These are phyloP conservation scores for Tiliacea citrago DNA, from an alignment of 2,888 invertebrate genomes.

Conservation along the genomic window DNA sequence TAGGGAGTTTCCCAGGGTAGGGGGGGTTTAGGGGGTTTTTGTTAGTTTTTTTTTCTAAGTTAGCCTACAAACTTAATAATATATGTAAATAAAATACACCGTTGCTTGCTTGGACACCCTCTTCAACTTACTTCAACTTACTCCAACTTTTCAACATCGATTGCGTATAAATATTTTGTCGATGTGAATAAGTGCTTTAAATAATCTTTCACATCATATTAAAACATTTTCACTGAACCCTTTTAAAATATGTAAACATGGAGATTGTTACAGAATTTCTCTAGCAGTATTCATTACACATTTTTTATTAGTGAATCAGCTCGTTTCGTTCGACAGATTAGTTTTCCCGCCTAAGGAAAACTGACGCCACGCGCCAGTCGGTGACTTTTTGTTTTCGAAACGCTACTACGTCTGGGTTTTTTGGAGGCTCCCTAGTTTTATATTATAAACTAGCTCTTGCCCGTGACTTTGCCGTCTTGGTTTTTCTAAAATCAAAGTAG, in stretches of 20 bases:
- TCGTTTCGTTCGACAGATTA: background rate
- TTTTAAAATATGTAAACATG: constrained; percentile 32
- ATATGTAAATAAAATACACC: too few species aligned
- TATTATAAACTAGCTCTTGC: too few species aligned
- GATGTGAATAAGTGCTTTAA: background rate
- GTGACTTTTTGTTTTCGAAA: background rate
- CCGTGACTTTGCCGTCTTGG: too few species aligned
- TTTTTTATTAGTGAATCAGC: background rate
- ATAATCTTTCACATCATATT: background rate
- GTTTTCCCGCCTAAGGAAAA: background rate
- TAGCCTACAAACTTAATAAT: background rate
- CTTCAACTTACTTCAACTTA: constrained; percentile 3
- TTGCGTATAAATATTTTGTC: background rate
- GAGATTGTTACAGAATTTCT: constrained; percentile 1
- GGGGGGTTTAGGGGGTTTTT: too few species aligned
- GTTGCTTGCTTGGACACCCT: background rate
- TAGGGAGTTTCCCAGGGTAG: too few species aligned
- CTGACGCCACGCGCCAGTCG: background rate
- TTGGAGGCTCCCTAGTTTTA: background rate
- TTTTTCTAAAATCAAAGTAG: too few species aligned
- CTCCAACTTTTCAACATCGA: constrained; percentile 4
- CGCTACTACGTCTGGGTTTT: background rate
- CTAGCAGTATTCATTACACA: background rate
- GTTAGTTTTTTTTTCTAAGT: background rate
- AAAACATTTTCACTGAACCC: constrained; percentile 29